phyloP scores from a whole-genome alignment of 92 coral and sea anemone species.

The Siderastrea radians region DNA sequence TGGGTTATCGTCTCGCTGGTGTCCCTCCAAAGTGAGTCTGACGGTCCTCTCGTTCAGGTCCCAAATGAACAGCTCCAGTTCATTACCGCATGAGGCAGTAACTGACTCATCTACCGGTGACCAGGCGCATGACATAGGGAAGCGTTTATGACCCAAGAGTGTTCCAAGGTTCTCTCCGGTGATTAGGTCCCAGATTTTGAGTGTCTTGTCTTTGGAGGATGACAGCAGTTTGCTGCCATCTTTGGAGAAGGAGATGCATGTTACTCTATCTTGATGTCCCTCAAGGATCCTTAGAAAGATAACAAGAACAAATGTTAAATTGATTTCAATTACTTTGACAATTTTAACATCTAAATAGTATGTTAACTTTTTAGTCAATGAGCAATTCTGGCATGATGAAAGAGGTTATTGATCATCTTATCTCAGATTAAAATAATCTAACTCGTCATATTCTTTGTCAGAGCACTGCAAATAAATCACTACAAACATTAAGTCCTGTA shows the following conservation, averaged over 20 bases:
- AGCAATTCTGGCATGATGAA: too few relatives aligned
- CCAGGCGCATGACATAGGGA: slow-evolving; percentile 69
- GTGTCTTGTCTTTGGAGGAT: slow-evolving; percentile 58
- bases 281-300: slow-evolving; percentile 32
- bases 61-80: slow-evolving; percentile 74
- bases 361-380: too few relatives aligned
- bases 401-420: too few relatives aligned
- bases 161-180: slow-evolving; percentile 49
- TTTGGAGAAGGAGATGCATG: slow-evolving; percentile 63
- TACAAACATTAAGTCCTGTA: too few relatives aligned
- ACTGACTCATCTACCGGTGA: slow-evolving; percentile 60
- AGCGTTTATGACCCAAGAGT: slow-evolving; percentile 54
- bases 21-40: slow-evolving; percentile 49
- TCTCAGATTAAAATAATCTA: too few relatives aligned
- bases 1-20: slow-evolving; percentile 64
- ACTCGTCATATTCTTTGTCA: too few relatives aligned
- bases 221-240: slow-evolving; percentile 61
- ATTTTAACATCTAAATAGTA: too few relatives aligned
- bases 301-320: neutral
- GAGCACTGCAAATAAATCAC: too few relatives aligned
- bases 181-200: slow-evolving; percentile 57
- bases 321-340: too few relatives aligned
- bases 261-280: slow-evolving; percentile 69
- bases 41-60: slow-evolving; percentile 34
- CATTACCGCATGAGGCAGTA: slow-evolving; percentile 67